Base-by-base conservation (phyloP, 2,797 vertebrate species). In the Siniperca obscura region DNA sequence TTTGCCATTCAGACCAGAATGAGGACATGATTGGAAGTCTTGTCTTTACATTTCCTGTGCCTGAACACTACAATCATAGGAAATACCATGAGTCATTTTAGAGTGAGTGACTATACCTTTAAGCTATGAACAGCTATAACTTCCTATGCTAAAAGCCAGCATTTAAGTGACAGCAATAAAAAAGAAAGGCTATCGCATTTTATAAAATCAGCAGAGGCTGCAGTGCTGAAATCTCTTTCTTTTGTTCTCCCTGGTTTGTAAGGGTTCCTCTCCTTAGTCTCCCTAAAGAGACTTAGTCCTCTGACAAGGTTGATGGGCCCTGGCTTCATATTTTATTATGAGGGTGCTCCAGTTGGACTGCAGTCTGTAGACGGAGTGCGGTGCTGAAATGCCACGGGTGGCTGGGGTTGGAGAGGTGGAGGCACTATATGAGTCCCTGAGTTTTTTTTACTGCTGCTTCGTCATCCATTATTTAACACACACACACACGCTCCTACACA, bases 381-480 rank as follows among this genome's bases (percentile, higher is more conserved):
- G 16, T 1, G 12, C 76, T 71, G 46, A 76, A 83, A 81, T 85
- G 79, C 44, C 76, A 55, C 0, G 50, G 77, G 87, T 67, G 76
- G 19, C 12, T 21, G 34, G 44, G 66, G 44, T 34, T 82, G 30
- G 52, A 76, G 76, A 78, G 56, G 72, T 53, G 34, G 62, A 71
- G 38, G 22, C 59, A 70, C 56, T 53, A 64, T 21, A 38, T 19
- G 21, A 86, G 46, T 79, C 70, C 53, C 65, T 59, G 72, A 80
- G 70, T 42, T 78, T 57, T 68, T 84, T 85, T 89, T 64, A 78
- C 76, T 67, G 56, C 74, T 84, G 59, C 83, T 77, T 72, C 67
- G 61, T 74, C 78, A 90, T 92, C 40, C 78, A 92, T 93, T 87
- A 91, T 92, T 89, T 79, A 93, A 88, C 70, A 82, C 84, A 82